Base-by-base conservation (phyloP, 1,140 invertebrate genomes). In the Archivesica marissinica region DNA sequence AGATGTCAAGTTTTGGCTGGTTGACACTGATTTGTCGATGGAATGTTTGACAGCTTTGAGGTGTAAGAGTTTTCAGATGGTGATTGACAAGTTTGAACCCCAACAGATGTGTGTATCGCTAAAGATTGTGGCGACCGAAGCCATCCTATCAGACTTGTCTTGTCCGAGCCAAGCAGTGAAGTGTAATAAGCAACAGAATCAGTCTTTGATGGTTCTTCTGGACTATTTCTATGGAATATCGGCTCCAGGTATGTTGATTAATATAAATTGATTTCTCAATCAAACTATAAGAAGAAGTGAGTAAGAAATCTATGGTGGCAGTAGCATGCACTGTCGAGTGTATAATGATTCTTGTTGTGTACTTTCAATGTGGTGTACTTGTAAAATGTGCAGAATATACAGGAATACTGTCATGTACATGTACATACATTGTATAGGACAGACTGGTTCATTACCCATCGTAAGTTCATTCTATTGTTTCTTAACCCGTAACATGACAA, bases 191-290 rank as follows among this genome's bases (percentile, higher is more conserved):
- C 17, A 39, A 25, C 25, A 68, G 47, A 76, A 89, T 52, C 35
- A 74, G 6, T 59, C 86, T n/a, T 30, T 92, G 11, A 86, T 89
- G 50, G 56, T 68, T n/a, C 30, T 91, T 2, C 90, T 93, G 85
- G 41, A 81, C n/a, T 81, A 90, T 78, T 93, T 91, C 75, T 91
- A 87, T 86, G 78, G 87, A 23, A 52, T 92, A 30, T 52, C 77
- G 47, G 56, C 76, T 15, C 64, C 75, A 72, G 70, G 90, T 91
- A 86, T 80, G 76, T 64, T 54, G 25, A 47, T 9, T 47, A 17
- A 7, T 47, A n/a, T n/a, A n/a, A n/a, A n/a, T n/a, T n/a, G n/a
- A n/a, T n/a, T n/a, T n/a, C n/a, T n/a, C n/a, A n/a, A n/a, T n/a
- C n/a, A n/a, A n/a, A n/a, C n/a, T n/a, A n/a, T n/a, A n/a, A n/a